Base-by-base conservation (phyloP, 2,888 invertebrate species). In the Disparrhopalites patrizii region DNA sequence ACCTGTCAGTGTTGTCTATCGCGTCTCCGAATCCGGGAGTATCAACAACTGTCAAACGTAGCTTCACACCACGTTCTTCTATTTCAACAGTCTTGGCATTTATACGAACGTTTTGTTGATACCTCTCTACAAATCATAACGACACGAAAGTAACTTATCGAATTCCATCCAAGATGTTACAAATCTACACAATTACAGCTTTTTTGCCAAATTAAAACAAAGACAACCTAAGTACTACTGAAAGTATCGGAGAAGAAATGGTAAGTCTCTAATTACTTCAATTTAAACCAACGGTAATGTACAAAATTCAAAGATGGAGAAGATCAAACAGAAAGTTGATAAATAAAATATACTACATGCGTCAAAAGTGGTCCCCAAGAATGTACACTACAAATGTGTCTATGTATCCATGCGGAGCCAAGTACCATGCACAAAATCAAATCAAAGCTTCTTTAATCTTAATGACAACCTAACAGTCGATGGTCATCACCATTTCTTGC, bases 1-100 rank as follows among this genome's bases (percentile, higher is more conserved):
- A 82, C 82, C 82, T 81, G 78, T 95, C 91, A 2, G 91, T 91
- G 79, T 93, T 94, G 78, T 96, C 90, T 74, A 96, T 91, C 15
- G 94, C 93, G 81, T 96, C 96, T 51, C 95, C 95, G 79, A 91
- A 96, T 0, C 96, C 96, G 0, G 96, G 96, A 4, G 96, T 96
- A 79, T 97, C 96, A 0, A 96, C 94, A 1, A 93, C 93, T 0
- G 96, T 96, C 65, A 96, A 81, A 43, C 95, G 85, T 58, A 96
- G 82, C 78, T 95, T 95, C 0, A 96, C 95, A 0, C 96, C 96
- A 68, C 93, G 84, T 79, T 96, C 96, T 81, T 96, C 96, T 71
- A 97, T 96, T 81, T 97, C 96, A 8, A 96, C 91, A 33, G 96
- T 94, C 1, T 94, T 94, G 36, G 95, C 94, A 78, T 95, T 95